Base-by-base conservation (phyloP, 2,888 invertebrate species). In the Beris chalybata region DNA sequence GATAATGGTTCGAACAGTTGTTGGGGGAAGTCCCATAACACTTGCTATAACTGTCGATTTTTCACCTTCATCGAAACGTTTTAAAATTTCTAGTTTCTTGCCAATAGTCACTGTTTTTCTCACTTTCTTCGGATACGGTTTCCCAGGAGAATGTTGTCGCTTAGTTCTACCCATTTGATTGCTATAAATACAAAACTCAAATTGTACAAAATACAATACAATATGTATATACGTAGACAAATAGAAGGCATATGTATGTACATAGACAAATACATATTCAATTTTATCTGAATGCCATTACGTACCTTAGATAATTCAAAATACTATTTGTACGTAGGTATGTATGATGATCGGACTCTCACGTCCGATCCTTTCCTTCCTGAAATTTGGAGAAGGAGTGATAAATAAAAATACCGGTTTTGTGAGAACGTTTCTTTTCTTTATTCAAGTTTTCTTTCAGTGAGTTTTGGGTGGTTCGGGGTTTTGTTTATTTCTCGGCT, bases 201-300 rank as follows among this genome's bases (percentile, higher is more conserved):
- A 50, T 50, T 50, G 50, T 50, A 50, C 50, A 50, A 3, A 50
- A 50, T 50, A 50, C 13, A 50, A 50, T 50, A 50, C 50, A 50
- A 50, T 50, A 13, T 50, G 50, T 50, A n/a, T 50, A 13, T 50
- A 50, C 4, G 50, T 50, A 50, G 50, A 50, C 44, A 44, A 44
- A 44, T 44, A 44, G 44, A 44, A n/a, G 9, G 3, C 44, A 50
- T 50, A 50, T 50, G n/a, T n/a, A n/a, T n/a, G 50, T 13, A 50
- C 50, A 50, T n/a, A 11, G 50, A 9, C 4, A 50, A 50, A 50
- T 50, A 50, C 50, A 50, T 50, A 50, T 50, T 50, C 15, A 11
- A 50, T 50, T 50, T n/a, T n/a, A n/a, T n/a, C n/a, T n/a, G n/a
- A n/a, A n/a, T n/a, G n/a, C n/a, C n/a, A n/a, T n/a, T 50, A 50